Conservation (phyloP, 2,888 invertebrate species). For the Phoenoteleia sp. region DNA sequence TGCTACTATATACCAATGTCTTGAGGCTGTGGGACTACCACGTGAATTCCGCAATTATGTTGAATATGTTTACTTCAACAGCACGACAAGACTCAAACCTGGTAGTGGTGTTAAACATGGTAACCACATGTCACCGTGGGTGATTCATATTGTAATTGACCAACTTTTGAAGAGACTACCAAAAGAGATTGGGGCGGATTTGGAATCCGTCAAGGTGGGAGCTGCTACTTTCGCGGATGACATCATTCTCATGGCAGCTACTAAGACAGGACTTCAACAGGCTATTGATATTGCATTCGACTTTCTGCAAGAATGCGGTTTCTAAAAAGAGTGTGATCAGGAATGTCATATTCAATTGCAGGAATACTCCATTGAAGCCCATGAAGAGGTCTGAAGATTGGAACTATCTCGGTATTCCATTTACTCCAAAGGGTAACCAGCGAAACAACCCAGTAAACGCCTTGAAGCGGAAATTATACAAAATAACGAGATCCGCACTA, state of each 20-base stretch:
- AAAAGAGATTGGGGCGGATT: conserved; percentile 28
- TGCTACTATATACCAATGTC: background rate
- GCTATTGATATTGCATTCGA: background rate
- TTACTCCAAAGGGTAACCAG: conserved; percentile 45
- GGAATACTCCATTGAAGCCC: conserved; percentile 66
- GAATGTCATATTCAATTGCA: background rate
- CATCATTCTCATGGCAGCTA: background rate
- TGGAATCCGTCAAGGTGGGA: background rate
- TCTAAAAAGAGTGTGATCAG: conserved; percentile 64
- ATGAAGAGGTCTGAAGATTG: conserved; percentile 69
- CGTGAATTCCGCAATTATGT: background rate
- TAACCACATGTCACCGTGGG: conserved; percentile 21
- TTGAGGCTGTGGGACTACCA: background rate
- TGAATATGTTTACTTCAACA: background rate
- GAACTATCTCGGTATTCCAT: conserved; percentile 63
- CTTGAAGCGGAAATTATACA: conserved; percentile 43
- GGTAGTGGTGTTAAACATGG: conserved; percentile 36
- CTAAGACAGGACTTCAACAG: conserved; percentile 4
- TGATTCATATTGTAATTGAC: conserved; percentile 26
- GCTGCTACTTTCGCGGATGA: conserved; percentile 14
- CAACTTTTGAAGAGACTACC: background rate
- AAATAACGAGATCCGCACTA: conserved; percentile 76
- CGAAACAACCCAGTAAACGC: background rate
- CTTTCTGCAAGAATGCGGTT: conserved; percentile 71
- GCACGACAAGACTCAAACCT: conserved; percentile 3